These are phyloP conservation scores for Morelia viridis DNA, from an alignment of 2,797 vertebrate genomes.

Conservation along the genomic window DNA sequence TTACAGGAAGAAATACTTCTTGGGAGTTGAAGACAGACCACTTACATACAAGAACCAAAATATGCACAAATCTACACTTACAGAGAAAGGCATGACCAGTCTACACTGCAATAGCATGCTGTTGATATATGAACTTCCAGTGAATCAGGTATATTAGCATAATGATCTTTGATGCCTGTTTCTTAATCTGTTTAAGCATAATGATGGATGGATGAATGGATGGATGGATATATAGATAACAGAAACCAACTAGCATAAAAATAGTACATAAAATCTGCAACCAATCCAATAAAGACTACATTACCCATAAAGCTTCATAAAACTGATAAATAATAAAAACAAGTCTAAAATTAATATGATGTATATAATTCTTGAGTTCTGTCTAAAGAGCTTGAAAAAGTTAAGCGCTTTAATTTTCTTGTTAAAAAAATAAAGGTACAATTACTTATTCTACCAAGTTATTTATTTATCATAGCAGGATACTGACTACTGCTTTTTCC, in stretches of 20 bases:
- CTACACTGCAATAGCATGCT: conserved; percentile 21
- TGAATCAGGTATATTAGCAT: conserved; percentile 51
- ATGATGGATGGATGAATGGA: not conserved
- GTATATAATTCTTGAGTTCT: conserved; percentile 45
- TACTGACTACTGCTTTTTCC: not conserved
- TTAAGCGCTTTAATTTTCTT: conserved; percentile 55
- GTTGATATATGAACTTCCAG: conserved; percentile 46
- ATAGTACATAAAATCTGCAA: not conserved
- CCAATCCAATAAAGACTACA: not conserved
- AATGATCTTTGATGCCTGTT: conserved; percentile 50
- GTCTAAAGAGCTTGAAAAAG: conserved; percentile 22
- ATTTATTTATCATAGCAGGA: not conserved
- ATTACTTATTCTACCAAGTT: not conserved
- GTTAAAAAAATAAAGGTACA: conserved; percentile 42
- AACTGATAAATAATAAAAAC: not conserved
- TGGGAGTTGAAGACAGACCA: conserved; percentile 16
- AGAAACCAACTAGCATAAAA: not conserved
- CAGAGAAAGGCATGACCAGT: conserved; percentile 33
- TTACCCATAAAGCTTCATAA: not conserved
- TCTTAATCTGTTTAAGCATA: conserved; percentile 42
- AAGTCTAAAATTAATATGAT: not conserved
- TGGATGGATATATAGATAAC: not conserved
- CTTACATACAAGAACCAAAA: not conserved
- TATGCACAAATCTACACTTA: not conserved
- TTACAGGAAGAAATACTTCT: conserved; percentile 11